phyloP scores from a whole-genome alignment of 2,113 vertebrate species.

The Eublepharis macularius region DNA sequence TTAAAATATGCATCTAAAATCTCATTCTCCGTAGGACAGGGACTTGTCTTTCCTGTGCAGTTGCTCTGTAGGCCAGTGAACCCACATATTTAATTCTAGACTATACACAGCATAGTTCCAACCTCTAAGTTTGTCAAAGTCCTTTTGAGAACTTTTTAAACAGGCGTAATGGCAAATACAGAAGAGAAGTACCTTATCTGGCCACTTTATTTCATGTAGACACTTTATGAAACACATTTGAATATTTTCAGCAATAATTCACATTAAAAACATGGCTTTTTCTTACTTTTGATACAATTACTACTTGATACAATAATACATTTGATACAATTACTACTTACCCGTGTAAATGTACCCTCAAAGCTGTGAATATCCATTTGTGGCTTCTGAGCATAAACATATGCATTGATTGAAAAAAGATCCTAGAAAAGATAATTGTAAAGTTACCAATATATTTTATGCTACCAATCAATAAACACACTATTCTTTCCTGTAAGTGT shows the following conservation, averaged over 20 bases:
- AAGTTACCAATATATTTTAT: slow-evolving; percentile 17
- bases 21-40: background rate
- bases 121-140: background rate
- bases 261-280: background rate
- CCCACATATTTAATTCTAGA: background rate
- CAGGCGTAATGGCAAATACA: background rate
- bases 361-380: slow-evolving; percentile 98
- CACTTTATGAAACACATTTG: background rate
- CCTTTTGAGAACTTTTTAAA: background rate
- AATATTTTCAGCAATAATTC: background rate
- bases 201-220: background rate
- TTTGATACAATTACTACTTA: slow-evolving; percentile 67
- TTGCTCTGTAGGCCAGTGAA: background rate
- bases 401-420: slow-evolving; percentile 93
- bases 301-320: slow-evolving; percentile 69
- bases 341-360: slow-evolving; percentile 96
- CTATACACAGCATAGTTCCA: background rate
- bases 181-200: background rate
- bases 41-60: background rate
- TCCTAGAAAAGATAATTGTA: slow-evolving; percentile 75
- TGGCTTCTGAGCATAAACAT: slow-evolving; percentile 93
- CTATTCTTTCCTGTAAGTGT: too few species aligned
- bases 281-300: background rate
- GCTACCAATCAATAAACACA: background rate
- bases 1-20: background rate